These are phyloP conservation scores for Nannospalax galili DNA, from an alignment of 2,113 vertebrate species.

Conservation along the genomic window DNA sequence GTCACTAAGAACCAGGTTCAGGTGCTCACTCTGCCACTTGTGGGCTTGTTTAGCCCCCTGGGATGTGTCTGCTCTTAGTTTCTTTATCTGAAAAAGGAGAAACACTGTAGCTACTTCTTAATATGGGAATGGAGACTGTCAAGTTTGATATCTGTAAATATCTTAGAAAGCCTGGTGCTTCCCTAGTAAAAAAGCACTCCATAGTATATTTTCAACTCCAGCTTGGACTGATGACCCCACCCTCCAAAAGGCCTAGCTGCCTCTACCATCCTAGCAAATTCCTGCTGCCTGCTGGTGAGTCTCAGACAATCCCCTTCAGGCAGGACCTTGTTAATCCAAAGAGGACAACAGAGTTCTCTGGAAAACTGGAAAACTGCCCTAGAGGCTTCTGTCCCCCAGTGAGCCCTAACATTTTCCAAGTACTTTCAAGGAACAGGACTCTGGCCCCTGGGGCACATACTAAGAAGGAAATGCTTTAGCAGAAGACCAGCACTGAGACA, in stretches of 20 bases:
- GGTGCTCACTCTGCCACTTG: background rate
- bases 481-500: background rate
- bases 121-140: background rate
- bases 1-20: background rate
- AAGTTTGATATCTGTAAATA: background rate
- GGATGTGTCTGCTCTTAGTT: background rate
- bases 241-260: background rate
- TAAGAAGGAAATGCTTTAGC: accelerated
- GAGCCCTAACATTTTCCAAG: background rate
- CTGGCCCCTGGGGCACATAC: accelerated
- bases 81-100: background rate
- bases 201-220: background rate
- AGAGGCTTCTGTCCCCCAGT: background rate
- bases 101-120: background rate
- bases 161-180: background rate
- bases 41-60: too few species aligned
- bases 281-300: background rate
- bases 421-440: background rate
- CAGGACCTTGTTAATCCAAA: background rate
- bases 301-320: background rate
- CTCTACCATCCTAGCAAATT: background rate
- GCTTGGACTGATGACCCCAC: background rate
- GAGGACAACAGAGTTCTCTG: background rate
- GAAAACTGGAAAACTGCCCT: background rate
- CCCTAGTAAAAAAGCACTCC: background rate